phyloP scores from a whole-genome alignment of 2,113 vertebrate species.

The Ptyas mucosa region DNA sequence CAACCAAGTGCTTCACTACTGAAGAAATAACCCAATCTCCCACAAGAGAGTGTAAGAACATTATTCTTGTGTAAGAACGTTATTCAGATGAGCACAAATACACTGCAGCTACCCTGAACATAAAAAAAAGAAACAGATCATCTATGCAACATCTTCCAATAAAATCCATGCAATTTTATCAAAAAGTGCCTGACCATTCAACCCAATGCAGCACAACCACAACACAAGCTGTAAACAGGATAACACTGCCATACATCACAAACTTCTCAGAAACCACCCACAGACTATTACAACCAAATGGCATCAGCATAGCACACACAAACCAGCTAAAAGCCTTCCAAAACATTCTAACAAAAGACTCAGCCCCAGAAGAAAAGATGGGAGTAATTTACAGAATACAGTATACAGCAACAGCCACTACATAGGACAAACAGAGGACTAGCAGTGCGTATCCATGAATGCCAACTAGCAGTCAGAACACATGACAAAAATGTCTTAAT shows the following conservation, averaged over 20 bases:
- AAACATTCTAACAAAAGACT: not conserved
- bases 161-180: not conserved
- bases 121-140: no score
- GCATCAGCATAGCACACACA: not conserved
- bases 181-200: not conserved
- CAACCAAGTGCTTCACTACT: not conserved
- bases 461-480: not conserved
- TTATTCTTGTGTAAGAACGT: not conserved
- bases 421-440: not conserved
- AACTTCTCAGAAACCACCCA: not conserved
- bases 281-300: not conserved
- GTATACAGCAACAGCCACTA: not conserved
- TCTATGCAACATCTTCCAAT: not conserved
- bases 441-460: not conserved
- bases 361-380: not conserved
- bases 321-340: not conserved
- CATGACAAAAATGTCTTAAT: not conserved
- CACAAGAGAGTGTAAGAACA: not conserved
- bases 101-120: no score
- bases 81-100: not conserved
- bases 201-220: no score
- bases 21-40: not conserved
- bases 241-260: not conserved
- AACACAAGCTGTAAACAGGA: not conserved
- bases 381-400: not conserved